Base-by-base conservation (phyloP, 2,888 invertebrate genomes). In the Limnephilus lunatus region DNA sequence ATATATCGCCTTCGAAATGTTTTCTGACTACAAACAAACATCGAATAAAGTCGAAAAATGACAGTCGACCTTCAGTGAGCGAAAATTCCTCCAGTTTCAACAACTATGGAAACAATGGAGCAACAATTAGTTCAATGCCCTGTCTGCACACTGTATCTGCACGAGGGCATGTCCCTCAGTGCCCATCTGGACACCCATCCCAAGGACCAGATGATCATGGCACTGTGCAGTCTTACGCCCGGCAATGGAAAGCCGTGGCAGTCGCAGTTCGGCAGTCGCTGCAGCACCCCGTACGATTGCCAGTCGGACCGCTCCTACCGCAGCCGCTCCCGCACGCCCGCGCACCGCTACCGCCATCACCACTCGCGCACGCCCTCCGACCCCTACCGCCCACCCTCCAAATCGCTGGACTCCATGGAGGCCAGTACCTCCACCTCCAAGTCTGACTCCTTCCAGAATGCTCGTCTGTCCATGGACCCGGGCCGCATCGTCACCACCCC, bases 131-230 rank as follows among this genome's bases (percentile, higher is more conserved):
- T 97, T 94, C 97, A 97, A 95, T 98, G 98, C 95, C 98, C 98
- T 91, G 98, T 98, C 94, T 98, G 98, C 95, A 98, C 98, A 81
- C 96, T 98, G 93, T 98, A 97, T 95, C 96, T 98, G 94, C 97
- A 98, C 94, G 98, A 98, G 95, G 98, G 98, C 92, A 98, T 98
- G 96, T 97, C 97, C 92, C 95, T 98, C 94, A 98, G 98, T 95
- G 97, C 97, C 94, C 98, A 98, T 95, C 96, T 98, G 95, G 97
- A 98, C 94, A 98, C 98, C 44, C 98, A 98, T 96, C 98, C 98
- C 83, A 98, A 98, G 95, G 98, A 98, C 94, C 98, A 98, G 95
- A 98, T 98, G 90, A 98, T 98, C 94, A 98, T 97, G 95, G 98
- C 98, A 39, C 96, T 98, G 93, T 97, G 96, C 94, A 95, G 94